Evolutionary conservation across 2,797 vertebrate genomes (phyloP), one percentile per base, ranked within the genome.

Genomic region (Perodicticus potto): DNA sequence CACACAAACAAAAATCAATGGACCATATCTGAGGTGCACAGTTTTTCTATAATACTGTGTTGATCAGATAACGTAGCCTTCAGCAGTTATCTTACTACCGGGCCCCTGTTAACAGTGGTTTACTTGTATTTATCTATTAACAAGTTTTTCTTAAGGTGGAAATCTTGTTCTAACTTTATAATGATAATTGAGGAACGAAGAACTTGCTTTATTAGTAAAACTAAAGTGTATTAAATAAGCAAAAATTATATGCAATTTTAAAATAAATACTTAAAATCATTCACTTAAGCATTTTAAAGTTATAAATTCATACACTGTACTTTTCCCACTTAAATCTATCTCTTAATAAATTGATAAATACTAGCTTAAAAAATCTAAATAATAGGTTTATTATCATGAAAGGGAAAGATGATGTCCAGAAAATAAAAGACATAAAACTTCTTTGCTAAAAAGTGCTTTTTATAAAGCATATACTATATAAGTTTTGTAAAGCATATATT

Each of bases 191-290:
- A 13, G 27, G 45, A 92, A 88, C 59, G 25, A 77, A 2, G 29
- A 7, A 86, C 43, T 89, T 88, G 55, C 67, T 78, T 94, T 83
- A 95, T 16, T 72, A n/a, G 40, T 6, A 91, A 89, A 89, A 74
- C 17, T 67, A 72, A 90, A 94, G 83, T 27, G 43, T 70, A 92
- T 63, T n/a, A 34, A 95, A 67, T 90, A 85, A 83, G 16, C 73
- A 96, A 87, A 27, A 14, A 86, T 69, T 90, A 86, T 1, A 43
- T 73, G 85, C 2, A 90, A 94, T 45, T 89, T 91, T 20, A 87
- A 95, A 95, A 82, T 87, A 96, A 84, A 94, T 72, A 95, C 74
- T 88, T 96, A 80, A 94, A 95, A 95, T 70, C 63, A 89, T 11
- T 32, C 29, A 94, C n/a, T 84, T 91, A 80, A 93, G 77, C 19